A percentile compares a stretch with the other conserved stretches of the same genome.
These are phyloP conservation scores for Zaprionus africanus DNA, from an alignment of 1,140 invertebrate species.

Conservation along the genomic window DNA sequence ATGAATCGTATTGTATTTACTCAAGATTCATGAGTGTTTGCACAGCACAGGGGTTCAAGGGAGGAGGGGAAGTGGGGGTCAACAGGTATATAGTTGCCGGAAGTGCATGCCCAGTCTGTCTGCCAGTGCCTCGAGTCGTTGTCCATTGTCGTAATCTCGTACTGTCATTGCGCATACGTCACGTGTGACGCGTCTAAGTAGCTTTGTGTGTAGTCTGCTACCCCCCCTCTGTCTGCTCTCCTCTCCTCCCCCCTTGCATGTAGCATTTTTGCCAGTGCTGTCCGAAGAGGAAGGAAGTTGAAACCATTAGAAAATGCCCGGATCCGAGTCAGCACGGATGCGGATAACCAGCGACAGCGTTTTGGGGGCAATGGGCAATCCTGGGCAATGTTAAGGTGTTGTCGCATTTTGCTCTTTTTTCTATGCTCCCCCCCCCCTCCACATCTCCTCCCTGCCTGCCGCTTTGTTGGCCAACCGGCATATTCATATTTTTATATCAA, in stretches of 20 bases:
- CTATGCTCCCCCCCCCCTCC: background rate
- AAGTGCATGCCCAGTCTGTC: constrained; percentile 24
- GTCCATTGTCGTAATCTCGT: constrained; percentile 14
- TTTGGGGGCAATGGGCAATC: background rate
- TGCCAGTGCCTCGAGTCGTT: background rate
- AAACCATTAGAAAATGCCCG: constrained; percentile 77
- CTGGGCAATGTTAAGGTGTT: constrained; percentile 54
- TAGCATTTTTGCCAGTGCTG: background rate
- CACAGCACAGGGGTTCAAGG: background rate
- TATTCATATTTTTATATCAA: constrained; percentile 72
- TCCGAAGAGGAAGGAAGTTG: constrained; percentile 75
- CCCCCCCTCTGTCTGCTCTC: too few species aligned
- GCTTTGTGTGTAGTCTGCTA: constrained; percentile 45
- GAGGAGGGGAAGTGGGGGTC: too few species aligned
- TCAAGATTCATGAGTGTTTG: constrained; percentile 30
- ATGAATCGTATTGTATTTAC: constrained; percentile 33
- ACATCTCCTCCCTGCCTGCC: background rate
- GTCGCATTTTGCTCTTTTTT: constrained; percentile 35
- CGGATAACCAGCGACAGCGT: constrained; percentile 30
- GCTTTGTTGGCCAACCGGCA: constrained; percentile 16
- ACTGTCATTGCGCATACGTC: constrained; percentile 49
- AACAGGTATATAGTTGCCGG: background rate
- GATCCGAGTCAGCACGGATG: constrained; percentile 16
- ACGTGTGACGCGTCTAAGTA: constrained; percentile 57
- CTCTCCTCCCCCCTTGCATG: background rate